A percentile compares a stretch with the other conserved stretches of the same genome.
These are phyloP conservation scores for Clavelina lepadiformis DNA, from an alignment of 23 tunicate species.

Conservation along the genomic window DNA sequence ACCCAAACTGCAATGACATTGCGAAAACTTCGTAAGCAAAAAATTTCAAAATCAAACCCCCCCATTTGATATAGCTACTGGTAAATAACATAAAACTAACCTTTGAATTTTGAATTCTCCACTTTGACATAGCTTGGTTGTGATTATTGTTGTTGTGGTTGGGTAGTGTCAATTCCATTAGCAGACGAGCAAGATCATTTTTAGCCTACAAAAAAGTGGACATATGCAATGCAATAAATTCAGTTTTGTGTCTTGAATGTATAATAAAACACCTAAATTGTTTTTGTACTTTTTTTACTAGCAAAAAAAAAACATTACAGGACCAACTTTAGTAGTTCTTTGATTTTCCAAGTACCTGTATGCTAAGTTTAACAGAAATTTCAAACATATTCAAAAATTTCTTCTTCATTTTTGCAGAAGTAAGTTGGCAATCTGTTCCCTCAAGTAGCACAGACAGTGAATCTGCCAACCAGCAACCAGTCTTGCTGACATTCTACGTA, in stretches of 20 bases:
- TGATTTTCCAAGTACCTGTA: constrained; percentile 27
- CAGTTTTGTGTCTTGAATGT: no score
- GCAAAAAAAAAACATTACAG: no score
- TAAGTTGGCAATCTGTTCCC: constrained; percentile 11
- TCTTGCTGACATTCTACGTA: constrained; percentile 46
- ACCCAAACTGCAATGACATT: no score
- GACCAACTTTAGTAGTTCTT: no score
- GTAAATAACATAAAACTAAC: no score
- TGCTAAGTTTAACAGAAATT: constrained; percentile 11
- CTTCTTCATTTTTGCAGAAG: constrained; percentile 25
- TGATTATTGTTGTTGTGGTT: constrained; percentile 43
- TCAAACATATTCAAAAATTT: constrained; percentile 34
- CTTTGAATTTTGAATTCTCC: constrained; percentile 39
- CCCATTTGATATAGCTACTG: no score
- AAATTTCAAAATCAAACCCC: no score
- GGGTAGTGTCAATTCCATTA: constrained; percentile 44
- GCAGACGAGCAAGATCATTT: constrained; percentile 25
- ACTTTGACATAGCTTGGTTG: constrained; percentile 26
- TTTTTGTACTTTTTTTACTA: no score
- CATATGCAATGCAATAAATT: no score
- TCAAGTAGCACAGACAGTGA: constrained; percentile 30
- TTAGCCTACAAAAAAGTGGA: constrained; percentile 36
- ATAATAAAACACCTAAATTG: no score
- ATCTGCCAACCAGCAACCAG: constrained; percentile 62
- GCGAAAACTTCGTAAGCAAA: no score